Evolutionary conservation across 1,140 invertebrate genomes (phyloP), one percentile per base, ranked within the genome.

Genomic region (Homarus americanus): DNA sequence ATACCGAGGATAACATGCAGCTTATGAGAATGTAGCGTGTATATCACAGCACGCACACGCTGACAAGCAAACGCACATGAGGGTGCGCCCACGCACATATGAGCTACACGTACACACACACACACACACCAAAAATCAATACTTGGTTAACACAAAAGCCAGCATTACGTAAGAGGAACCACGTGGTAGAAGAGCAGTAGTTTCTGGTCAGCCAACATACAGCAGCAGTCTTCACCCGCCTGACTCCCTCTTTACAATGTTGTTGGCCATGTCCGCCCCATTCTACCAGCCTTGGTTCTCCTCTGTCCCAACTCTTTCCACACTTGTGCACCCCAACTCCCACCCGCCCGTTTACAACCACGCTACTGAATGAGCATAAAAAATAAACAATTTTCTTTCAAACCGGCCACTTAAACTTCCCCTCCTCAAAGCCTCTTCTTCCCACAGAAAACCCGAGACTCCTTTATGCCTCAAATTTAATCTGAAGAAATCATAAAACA

Each of bases 381-480:
- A 78, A 41, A 44, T 7, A 24, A 72, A 72, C 24, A 34, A 78
- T 78, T n/a, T 40, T 78, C 40, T 41, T 78, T 41, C 75, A 41
- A 41, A 24, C 40, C 2, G 17, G 75, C 36, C 40, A 78, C 75
- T 40, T 41, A 41, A 76, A 73, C 40, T 36, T 41, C n/a, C n/a
- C 17, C 5, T 15, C 0, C n/a, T 17, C 73, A 5, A 17, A 58
- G 24, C 10, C 17, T 20, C 53, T 58, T 58, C 17, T 20, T 58
- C 24, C 4, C 53, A 58, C 53, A 12, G 53, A 58, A 58, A 58
- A 58, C 53, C 24, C n/a, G 17, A 20, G 24, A 58, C 17, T 17
- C 53, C 53, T 58, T 58, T 58, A 17, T n/a, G n/a, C n/a, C n/a
- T n/a, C n/a, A n/a, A n/a, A n/a, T n/a, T n/a, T n/a, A n/a, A n/a